Evolutionary conservation across 2,113 vertebrate species (phyloP).

Genomic region (Thinocorus orbignyianus): DNA sequence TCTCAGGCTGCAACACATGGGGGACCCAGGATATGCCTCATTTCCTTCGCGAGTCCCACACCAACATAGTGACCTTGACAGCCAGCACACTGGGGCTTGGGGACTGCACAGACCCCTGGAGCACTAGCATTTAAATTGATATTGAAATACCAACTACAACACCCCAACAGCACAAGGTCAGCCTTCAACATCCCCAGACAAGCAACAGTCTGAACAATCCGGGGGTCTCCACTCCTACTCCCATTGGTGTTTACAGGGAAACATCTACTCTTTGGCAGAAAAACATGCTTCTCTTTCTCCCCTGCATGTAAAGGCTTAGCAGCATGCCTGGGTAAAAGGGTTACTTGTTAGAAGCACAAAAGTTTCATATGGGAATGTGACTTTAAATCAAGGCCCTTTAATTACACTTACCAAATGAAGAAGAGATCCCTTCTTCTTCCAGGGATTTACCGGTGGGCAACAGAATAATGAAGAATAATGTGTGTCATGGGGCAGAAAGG

Average conservation of each 20-base stretch:
- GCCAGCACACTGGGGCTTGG: too few relatives aligned
- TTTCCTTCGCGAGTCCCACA: background rate
- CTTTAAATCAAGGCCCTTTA: background rate
- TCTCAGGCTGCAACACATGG: background rate
- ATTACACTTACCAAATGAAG: background rate
- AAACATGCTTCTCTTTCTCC: background rate
- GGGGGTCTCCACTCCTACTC: background rate
- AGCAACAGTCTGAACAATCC: background rate
- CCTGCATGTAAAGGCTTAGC: background rate
- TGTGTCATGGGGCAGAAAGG: background rate
- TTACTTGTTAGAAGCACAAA: background rate
- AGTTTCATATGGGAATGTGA: background rate
- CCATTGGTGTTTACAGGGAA: background rate
- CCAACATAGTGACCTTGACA: fast-evolving
- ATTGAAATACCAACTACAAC: background rate
- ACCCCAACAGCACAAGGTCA: background rate
- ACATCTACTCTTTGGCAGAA: background rate
- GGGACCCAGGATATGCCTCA: background rate
- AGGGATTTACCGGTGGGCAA: background rate
- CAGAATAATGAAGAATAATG: background rate
- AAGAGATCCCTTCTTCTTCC: background rate
- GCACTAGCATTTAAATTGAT: background rate
- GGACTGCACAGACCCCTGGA: fast-evolving
- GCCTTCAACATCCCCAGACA: background rate
- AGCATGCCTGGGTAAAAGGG: background rate